Base-by-base conservation (phyloP, 2,113 vertebrate species). In the Cercopithecus mona region DNA sequence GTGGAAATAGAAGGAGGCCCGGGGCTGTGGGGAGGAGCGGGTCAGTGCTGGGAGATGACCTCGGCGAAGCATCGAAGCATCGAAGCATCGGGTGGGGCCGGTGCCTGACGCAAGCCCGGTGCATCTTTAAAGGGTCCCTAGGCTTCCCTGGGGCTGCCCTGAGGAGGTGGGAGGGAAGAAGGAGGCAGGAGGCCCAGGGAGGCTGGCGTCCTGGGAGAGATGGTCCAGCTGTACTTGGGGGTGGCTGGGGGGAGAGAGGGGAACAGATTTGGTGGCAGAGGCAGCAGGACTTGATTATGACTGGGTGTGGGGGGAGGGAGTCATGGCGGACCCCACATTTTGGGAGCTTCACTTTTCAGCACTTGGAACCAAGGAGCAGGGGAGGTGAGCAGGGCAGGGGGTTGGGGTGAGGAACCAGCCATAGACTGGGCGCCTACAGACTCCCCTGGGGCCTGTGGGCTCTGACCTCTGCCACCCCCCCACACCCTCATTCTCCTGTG, bases 1-100 rank as follows among this genome's bases (percentile, higher is more conserved):
- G 27, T 22, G 48, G 38, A 43, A 61, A 75, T 0, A 14, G n/a
- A 22, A 11, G 30, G 80, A n/a, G n/a, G n/a, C 35, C 2, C 3
- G 11, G n/a, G 80, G 23, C 3, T 40, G 3, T 2, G 8, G 14
- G 12, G 8, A 0, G 17, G 23, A 45, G 35, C 22, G 11, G 7
- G n/a, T 45, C 22, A 43, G 22, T 27, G 23, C 23, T 45, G 48
- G 48, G 0, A 10, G 35, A 43, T 27, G 50, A 52, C 50, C 59
- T 38, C 3, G 25, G 55, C 22, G 10, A 22, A 6, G 50, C 18
- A 14, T 2, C 0, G 12, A n/a, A n/a, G n/a, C n/a, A n/a, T n/a
- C 22, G 10, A 22, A 6, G 50, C 18, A 14, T 2, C 0, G 12
- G 5, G 1, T 30, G 84, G 40, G 32, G 59, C 27, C 20, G 4